Conservation (phyloP, 1,140 invertebrate genomes). For the Drosophila varians region DNA sequence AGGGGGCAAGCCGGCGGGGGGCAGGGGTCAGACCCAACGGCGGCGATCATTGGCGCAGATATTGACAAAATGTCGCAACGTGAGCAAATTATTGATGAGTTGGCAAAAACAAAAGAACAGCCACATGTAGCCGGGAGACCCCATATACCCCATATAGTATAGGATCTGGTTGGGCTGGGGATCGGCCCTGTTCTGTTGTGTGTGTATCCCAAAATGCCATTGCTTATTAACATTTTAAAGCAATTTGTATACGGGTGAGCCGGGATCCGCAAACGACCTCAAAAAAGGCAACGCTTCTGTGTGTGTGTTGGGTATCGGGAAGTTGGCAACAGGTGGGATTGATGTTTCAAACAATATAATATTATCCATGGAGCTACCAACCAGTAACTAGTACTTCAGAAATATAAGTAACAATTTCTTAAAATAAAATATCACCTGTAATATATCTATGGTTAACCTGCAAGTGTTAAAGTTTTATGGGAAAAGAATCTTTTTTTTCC, state of each 20-base stretch:
- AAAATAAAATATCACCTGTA: too few relatives aligned
- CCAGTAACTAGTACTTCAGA: too few relatives aligned
- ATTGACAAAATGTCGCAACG: constrained; percentile 82
- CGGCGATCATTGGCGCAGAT: constrained; percentile 79
- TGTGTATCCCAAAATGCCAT: constrained; percentile 55
- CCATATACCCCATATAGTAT: constrained; percentile 38
- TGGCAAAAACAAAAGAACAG: constrained; percentile 58
- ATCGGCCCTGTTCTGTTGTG: constrained; percentile 6
- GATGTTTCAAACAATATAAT: background rate
- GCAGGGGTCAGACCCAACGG: constrained; percentile 36
- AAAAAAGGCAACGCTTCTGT: constrained; percentile 11
- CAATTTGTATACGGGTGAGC: constrained; percentile 5
- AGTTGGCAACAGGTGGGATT: constrained; percentile 15
- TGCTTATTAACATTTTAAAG: constrained; percentile 67
- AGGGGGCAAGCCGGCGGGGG: background rate
- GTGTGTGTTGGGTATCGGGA: background rate
- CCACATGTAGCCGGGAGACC: background rate
- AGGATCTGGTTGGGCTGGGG: constrained; percentile 28
- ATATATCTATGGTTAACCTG: too few relatives aligned
- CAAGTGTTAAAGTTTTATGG: too few relatives aligned
- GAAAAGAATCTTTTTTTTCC: too few relatives aligned
- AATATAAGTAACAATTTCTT: too few relatives aligned
- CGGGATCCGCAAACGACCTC: constrained; percentile 19
- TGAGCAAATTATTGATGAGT: constrained; percentile 80
- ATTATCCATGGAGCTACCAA: background rate